Evolutionary conservation across 2,888 invertebrate species (phyloP).

Genomic region (Hirtodrosophila confusa): DNA sequence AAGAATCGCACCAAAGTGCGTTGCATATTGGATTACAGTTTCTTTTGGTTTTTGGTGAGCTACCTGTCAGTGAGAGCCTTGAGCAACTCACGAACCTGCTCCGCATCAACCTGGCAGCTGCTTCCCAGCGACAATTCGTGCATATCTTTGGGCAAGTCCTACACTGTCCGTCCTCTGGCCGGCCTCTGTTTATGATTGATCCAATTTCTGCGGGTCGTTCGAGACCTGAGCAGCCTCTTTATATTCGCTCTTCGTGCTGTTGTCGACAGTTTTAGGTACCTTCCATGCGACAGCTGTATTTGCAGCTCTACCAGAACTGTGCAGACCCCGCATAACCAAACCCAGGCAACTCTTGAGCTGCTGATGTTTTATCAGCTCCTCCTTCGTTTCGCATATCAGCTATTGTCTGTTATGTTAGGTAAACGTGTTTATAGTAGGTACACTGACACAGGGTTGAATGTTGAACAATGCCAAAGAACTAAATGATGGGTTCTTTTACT

Average conservation of each 20-base stretch:
- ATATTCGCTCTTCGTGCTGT: conserved; percentile 2
- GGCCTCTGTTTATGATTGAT: conserved; percentile 61
- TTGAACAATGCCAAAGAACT: conserved; percentile 3
- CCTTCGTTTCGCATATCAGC: conserved; percentile 31
- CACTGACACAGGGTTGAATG: not conserved
- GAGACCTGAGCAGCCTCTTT: conserved; percentile 16
- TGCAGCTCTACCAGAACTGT: conserved; percentile 31
- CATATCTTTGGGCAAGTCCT: conserved; percentile 28
- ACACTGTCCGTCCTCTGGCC: conserved; percentile 7
- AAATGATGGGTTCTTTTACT: conserved; percentile 8
- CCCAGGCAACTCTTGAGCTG: conserved; percentile 21
- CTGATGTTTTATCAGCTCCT: conserved; percentile 4
- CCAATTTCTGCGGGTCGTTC: conserved; percentile 80
- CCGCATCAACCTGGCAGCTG: conserved; percentile 9
- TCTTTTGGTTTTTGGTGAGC: conserved; percentile 14
- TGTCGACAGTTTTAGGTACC: conserved; percentile 5
- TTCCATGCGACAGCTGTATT: conserved; percentile 57
- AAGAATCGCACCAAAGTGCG: conserved; percentile 37
- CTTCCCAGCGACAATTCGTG: conserved; percentile 53
- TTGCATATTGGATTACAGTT: conserved; percentile 57
- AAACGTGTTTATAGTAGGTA: conserved; percentile 20
- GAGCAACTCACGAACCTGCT: conserved; percentile 56
- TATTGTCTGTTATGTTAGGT: conserved; percentile 25
- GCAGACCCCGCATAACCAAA: conserved; percentile 39
- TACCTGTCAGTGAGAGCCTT: conserved; percentile 41